phyloP scores from a whole-genome alignment of 2,113 vertebrate species.

The Grantiella picta region DNA sequence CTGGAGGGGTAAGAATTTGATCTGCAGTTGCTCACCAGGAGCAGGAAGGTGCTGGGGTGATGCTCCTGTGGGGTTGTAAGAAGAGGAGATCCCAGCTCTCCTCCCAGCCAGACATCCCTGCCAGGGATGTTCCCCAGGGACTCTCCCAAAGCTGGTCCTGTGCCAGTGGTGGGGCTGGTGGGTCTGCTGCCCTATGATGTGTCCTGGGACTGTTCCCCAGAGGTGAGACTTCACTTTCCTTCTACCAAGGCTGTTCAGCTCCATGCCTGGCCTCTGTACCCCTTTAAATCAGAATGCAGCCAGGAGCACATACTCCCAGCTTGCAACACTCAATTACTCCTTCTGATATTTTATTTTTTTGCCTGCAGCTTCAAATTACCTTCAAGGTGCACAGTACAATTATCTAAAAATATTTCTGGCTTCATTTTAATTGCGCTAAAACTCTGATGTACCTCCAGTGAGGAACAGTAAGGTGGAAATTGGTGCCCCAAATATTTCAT shows the following conservation, averaged over 20 bases:
- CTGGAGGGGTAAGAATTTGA: not conserved
- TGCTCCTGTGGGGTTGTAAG: not conserved
- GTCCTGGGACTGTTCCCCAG: accelerated
- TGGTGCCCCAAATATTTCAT: slow-evolving; percentile 52
- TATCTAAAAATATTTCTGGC: slow-evolving; percentile 64
- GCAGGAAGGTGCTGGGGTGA: not conserved
- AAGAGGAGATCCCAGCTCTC: not conserved
- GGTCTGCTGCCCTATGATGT: not conserved
- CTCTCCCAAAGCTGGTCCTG: not conserved
- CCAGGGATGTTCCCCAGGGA: not conserved
- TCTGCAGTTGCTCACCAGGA: not conserved
- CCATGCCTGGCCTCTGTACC: accelerated
- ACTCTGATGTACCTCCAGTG: slow-evolving; percentile 39
- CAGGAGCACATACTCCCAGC: slow-evolving; percentile 12
- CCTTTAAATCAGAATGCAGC: slow-evolving; percentile 15
- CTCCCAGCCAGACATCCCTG: not conserved
- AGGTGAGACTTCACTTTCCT: not conserved
- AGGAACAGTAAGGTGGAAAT: slow-evolving; percentile 47
- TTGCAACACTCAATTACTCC: slow-evolving; percentile 54
- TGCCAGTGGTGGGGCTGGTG: not conserved
- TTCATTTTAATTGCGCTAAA: slow-evolving; percentile 60
- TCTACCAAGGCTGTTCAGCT: not conserved
- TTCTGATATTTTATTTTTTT: slow-evolving; percentile 56
- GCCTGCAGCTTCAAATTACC: slow-evolving; percentile 65
- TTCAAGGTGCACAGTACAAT: slow-evolving; percentile 64